These are phyloP conservation scores for Nipponia nippon DNA, from an alignment of 2,113 vertebrate genomes.

Conservation along the genomic window DNA sequence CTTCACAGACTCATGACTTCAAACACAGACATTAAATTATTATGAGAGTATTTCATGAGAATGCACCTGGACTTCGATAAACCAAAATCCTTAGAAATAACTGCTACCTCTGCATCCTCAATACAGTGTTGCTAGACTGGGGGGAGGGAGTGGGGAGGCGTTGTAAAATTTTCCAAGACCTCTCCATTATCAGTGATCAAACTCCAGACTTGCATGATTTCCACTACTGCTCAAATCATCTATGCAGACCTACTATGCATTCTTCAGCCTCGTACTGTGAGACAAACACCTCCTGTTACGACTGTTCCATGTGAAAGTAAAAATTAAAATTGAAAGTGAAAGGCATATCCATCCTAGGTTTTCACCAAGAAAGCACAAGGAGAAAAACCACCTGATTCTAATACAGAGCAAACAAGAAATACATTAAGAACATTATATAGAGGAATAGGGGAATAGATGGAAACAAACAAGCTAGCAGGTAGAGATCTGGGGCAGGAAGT, in stretches of 20 bases:
- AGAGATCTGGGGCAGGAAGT: not conserved
- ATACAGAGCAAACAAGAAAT: not conserved
- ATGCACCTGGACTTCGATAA: not conserved
- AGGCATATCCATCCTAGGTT: not conserved
- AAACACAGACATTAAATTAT: not conserved
- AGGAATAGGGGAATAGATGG: not conserved
- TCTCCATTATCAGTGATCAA: not conserved
- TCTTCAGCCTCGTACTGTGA: not conserved
- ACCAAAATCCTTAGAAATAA: not conserved
- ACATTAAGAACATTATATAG: not conserved
- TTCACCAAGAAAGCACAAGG: not conserved
- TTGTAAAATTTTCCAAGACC: not conserved
- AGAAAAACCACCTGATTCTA: not conserved
- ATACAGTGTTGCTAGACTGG: accelerated
- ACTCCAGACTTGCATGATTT: not conserved
- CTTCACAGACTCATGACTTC: not conserved
- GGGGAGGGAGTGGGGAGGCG: not conserved
- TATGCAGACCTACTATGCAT: not conserved
- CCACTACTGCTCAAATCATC: not conserved
- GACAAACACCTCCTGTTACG: not conserved
- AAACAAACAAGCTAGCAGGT: not conserved
- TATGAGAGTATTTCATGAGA: not conserved
- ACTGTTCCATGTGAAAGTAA: not conserved
- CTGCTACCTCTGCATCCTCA: not conserved
- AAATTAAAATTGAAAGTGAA: not conserved